These are phyloP conservation scores for Limnothrissa miodon DNA, from an alignment of 2,113 vertebrate species.

Conservation along the genomic window DNA sequence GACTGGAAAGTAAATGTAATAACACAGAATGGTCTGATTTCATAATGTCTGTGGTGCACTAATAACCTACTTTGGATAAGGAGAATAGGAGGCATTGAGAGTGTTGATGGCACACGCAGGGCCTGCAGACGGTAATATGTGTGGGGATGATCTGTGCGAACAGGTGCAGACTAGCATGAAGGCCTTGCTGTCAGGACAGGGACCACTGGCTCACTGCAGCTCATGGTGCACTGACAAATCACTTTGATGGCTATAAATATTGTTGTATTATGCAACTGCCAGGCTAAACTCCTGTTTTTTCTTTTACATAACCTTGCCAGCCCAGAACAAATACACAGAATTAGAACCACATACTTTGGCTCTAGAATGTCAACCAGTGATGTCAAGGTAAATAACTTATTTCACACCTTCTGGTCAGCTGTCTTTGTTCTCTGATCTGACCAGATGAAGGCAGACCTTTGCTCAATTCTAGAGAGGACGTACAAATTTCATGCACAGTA, in stretches of 20 bases:
- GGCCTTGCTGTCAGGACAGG: slow-evolving; percentile 20
- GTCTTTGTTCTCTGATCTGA: neutral
- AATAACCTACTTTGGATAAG: neutral
- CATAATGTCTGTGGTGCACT: neutral
- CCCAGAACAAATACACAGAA: neutral
- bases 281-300: slow-evolving; percentile 3
- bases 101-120: neutral
- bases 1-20: neutral
- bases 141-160: slow-evolving; percentile 24
- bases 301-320: neutral
- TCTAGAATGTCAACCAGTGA: too few relatives aligned
- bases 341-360: neutral
- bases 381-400: neutral
- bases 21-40: neutral
- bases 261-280: slow-evolving; percentile 19
- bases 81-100: neutral
- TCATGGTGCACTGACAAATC: slow-evolving; percentile 1
- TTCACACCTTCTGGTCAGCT: neutral
- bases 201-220: neutral
- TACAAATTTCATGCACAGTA: neutral
- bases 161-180: slow-evolving; percentile 37
- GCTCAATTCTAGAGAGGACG: neutral
- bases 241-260: slow-evolving; percentile 40
- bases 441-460: slow-evolving; percentile 1
- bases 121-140: slow-evolving; percentile 7